These are phyloP conservation scores for Aramus guarauna DNA, from an alignment of 2,113 vertebrate genomes.

Conservation along the genomic window DNA sequence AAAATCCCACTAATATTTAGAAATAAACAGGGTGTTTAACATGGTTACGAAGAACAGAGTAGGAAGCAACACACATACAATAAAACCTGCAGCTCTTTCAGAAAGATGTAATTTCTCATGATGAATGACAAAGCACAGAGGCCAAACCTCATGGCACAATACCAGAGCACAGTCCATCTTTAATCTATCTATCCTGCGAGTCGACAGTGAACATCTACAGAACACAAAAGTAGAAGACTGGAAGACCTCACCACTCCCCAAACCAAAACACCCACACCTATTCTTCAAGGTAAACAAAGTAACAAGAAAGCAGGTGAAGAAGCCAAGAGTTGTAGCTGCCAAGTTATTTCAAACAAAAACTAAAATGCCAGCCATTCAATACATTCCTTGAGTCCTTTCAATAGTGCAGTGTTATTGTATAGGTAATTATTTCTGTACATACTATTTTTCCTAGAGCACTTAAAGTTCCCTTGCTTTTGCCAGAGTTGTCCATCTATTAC, in stretches of 20 bases:
- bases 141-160: background rate
- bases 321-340: background rate
- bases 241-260: background rate
- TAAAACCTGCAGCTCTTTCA: background rate
- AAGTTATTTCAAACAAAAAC: background rate
- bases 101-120: background rate
- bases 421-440: background rate
- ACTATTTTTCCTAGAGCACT: background rate
- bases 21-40: background rate
- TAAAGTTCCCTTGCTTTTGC: background rate
- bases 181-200: fast-evolving
- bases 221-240: background rate
- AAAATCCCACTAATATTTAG: background rate
- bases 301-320: background rate
- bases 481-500: background rate
- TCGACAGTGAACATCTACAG: background rate
- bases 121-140: background rate
- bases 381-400: background rate
- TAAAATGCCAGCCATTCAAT: background rate
- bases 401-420: background rate
- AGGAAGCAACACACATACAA: background rate
- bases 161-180: background rate
- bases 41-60: background rate
- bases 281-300: background rate
- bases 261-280: background rate